Conservation (phyloP, 2,888 invertebrate species). For the Lithophane ornitopus region DNA sequence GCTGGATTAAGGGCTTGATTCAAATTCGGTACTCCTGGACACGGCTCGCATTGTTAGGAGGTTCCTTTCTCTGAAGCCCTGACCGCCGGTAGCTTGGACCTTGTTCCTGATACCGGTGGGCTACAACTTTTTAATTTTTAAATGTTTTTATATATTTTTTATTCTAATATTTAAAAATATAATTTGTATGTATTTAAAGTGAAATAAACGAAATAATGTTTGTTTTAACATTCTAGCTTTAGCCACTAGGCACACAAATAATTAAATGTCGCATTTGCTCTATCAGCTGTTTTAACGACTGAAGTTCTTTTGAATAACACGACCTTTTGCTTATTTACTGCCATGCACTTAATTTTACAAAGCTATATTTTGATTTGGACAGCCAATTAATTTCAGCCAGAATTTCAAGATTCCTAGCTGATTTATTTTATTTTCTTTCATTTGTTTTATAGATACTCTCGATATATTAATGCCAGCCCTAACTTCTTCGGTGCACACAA, state of each 20-base stretch:
- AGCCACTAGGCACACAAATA: conserved; percentile 34
- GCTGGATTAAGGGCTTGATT: too few species aligned
- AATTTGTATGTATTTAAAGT: too few species aligned
- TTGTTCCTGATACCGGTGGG: too few species aligned
- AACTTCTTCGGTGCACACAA: conserved; percentile 54
- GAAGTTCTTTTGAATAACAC: conserved; percentile 50
- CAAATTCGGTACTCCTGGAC: too few species aligned
- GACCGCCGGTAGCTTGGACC: too few species aligned
- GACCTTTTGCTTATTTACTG: conserved; percentile 16
- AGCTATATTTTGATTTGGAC: conserved; percentile 17
- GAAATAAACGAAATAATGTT: not conserved
- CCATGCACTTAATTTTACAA: conserved; percentile 4
- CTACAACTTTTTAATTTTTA: too few species aligned
- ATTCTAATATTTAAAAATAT: too few species aligned
- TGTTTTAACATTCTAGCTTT: conserved; percentile 8
- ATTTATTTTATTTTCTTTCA: conserved; percentile 26
- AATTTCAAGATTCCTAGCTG: not conserved
- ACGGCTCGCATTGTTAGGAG: too few species aligned
- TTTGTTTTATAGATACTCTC: conserved; percentile 46
- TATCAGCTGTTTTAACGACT: conserved; percentile 40
- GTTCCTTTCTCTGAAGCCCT: too few species aligned
- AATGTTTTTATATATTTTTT: too few species aligned
- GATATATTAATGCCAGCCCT: conserved; percentile 55
- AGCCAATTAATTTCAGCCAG: conserved; percentile 29
- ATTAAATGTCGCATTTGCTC: conserved; percentile 22